Evolutionary conservation across 2,797 vertebrate species (phyloP), one percentile per base, ranked within the genome.

Genomic region (Xenopus petersii): DNA sequence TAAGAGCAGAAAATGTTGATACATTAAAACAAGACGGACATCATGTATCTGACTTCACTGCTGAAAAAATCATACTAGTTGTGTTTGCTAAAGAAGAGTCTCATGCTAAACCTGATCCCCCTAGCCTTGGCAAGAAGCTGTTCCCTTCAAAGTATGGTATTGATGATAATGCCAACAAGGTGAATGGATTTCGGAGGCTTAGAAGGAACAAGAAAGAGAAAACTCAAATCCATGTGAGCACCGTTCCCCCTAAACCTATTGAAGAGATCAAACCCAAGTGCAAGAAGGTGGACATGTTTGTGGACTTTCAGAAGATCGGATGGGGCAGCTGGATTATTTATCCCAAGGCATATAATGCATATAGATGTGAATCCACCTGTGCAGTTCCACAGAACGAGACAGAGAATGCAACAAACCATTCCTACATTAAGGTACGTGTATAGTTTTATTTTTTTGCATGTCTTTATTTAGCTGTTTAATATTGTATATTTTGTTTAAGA

Each of bases 241-340:
- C 70, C 0, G 3, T 17, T 15, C 73, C 84, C 0, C 4, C 67
- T 0, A 0, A 0, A 0, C 26, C 30, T 0, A 49, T 15, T 3
- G 80, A 82, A 5, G 87, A 86, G 26, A 56, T 74, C 0, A 73
- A 78, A 59, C 80, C 85, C 0, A 76, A 90, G n/a, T 96, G 93
- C 84, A 84, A 86, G 42, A 83, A 81, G 49, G 92, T 93, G 33
- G 91, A 94, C 87, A 95, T 95, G 94, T 83, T 92, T 85, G 94
- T 97, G 80, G 94, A 96, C 69, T 96, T 97, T 0, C 93, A 95
- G 61, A 89, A 92, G 78, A 94, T 95, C 0, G 94, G 92, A 80
- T 96, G 95, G 92, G 93, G 93, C 59, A 92, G 92, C 83, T 95
- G 93, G 95, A 94, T 96, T 0, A 86, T 95, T 1, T 89, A 94